Evolutionary conservation across 1,140 invertebrate species (phyloP).

Genomic region (Penaeus chinensis): DNA sequence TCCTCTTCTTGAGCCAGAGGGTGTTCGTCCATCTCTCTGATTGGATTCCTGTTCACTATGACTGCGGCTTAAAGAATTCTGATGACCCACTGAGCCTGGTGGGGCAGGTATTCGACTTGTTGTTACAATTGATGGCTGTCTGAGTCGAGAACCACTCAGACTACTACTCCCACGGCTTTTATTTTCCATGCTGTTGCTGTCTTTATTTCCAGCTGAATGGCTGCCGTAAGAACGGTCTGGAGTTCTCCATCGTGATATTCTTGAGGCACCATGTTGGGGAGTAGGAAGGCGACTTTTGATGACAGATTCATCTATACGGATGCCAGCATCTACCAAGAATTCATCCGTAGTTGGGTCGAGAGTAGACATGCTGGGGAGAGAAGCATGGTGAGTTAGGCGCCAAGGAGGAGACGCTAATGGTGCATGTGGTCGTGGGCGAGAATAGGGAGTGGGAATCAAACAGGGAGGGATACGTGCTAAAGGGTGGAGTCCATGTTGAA

Average conservation of each 20-base stretch:
- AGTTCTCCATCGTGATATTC: conserved; percentile 40
- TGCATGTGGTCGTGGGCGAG: conserved; percentile 46
- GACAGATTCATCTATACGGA: conserved; percentile 67
- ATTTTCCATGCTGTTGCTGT: conserved; percentile 17
- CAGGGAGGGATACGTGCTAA: conserved; percentile 49
- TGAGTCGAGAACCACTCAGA: conserved; percentile 31
- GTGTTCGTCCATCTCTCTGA: conserved; percentile 12
- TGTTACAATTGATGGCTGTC: conserved; percentile 28
- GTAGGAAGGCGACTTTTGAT: conserved; percentile 56
- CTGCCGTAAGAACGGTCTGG: conserved; percentile 18
- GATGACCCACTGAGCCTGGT: conserved; percentile 32
- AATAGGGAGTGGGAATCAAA: conserved; percentile 55
- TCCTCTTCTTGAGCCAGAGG: conserved; percentile 8
- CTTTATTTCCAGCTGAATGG: conserved; percentile 3
- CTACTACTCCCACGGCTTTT: conserved; percentile 16
- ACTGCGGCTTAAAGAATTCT: background rate
- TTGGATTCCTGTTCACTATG: conserved; percentile 18
- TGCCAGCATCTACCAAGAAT: conserved; percentile 72
- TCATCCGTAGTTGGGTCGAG: conserved; percentile 67
- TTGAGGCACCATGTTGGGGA: conserved; percentile 21
- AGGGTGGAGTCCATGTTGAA: conserved; percentile 58
- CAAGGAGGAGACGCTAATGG: conserved; percentile 58
- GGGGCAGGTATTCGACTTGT: conserved; percentile 50
- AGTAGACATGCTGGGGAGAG: conserved; percentile 64
- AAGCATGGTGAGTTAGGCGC: conserved; percentile 61